These are phyloP conservation scores for Muscicapa comitata DNA, from an alignment of 2,797 vertebrate genomes.

Conservation along the genomic window DNA sequence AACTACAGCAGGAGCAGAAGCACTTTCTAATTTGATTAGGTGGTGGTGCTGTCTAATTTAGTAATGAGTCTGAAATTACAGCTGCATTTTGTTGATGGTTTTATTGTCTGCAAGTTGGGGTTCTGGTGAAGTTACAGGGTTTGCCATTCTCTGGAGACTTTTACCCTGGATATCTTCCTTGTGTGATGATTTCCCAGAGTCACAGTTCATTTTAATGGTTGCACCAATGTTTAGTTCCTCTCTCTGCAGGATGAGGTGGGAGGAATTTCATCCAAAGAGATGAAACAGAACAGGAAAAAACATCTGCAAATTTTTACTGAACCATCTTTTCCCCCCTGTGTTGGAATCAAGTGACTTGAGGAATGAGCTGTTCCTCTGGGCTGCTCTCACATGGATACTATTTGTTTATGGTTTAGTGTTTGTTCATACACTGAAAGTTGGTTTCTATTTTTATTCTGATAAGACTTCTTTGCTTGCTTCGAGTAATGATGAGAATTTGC, in stretches of 20 bases:
- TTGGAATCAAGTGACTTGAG: not conserved
- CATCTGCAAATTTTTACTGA: not conserved
- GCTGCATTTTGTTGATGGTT: not conserved
- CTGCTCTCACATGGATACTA: not conserved
- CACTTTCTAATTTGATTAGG: not conserved
- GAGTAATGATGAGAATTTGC: not conserved
- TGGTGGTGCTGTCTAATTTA: not conserved
- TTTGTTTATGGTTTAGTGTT: not conserved
- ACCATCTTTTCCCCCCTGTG: accelerated
- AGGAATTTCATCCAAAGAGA: not conserved
- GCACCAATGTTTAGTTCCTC: accelerated
- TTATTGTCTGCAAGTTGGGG: not conserved
- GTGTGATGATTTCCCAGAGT: not conserved
- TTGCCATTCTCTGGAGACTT: not conserved
- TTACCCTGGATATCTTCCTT: accelerated
- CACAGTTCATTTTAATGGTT: accelerated
- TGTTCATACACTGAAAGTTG: not conserved
- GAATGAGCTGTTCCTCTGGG: not conserved
- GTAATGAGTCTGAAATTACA: not conserved
- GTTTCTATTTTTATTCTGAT: not conserved
- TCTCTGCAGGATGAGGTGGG: not conserved
- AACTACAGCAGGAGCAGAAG: not conserved
- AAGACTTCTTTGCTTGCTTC: not conserved
- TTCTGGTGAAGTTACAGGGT: not conserved
- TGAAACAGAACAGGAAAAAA: not conserved